Evolutionary conservation across 35 echinoderm and acorn worm genomes (phyloP).

Genomic region (Hemicentrotus pulcherrimus): DNA sequence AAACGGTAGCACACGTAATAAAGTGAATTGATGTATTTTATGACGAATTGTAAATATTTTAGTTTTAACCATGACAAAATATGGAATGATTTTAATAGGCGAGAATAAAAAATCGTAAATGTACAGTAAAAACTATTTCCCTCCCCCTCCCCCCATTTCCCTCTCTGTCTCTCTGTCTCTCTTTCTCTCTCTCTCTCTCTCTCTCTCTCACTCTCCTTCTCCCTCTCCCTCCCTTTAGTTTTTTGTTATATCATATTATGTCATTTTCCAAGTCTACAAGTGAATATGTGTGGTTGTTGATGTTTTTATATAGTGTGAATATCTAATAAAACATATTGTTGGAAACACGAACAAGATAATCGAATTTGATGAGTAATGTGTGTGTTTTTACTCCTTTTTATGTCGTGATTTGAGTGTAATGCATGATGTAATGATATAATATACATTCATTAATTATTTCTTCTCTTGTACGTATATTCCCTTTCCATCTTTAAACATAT

Average conservation of each 20-base stretch:
- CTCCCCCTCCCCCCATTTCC: not conserved
- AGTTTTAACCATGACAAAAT: too few relatives aligned
- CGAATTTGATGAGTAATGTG: not conserved
- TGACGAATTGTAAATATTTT: not conserved
- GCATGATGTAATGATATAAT: too few relatives aligned
- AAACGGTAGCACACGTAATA: too few relatives aligned
- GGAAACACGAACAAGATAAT: not conserved
- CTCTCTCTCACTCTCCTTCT: not conserved
- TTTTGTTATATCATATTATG: not conserved
- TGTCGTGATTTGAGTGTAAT: too few relatives aligned
- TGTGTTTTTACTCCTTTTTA: not conserved
- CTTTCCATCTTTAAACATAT: too few relatives aligned
- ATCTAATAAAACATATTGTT: not conserved
- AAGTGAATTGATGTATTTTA: not conserved
- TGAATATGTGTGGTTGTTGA: not conserved
- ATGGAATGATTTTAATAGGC: too few relatives aligned
- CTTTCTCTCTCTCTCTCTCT: not conserved
- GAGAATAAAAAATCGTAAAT: too few relatives aligned
- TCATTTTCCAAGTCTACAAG: not conserved
- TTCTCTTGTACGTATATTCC: too few relatives aligned
- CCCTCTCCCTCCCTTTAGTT: not conserved
- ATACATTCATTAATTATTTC: too few relatives aligned
- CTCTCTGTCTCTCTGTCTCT: not conserved
- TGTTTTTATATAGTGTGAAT: not conserved
- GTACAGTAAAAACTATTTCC: too few relatives aligned